Evolutionary conservation across 2,888 invertebrate genomes (phyloP).

Genomic region (Bhutanitis thaidina): DNA sequence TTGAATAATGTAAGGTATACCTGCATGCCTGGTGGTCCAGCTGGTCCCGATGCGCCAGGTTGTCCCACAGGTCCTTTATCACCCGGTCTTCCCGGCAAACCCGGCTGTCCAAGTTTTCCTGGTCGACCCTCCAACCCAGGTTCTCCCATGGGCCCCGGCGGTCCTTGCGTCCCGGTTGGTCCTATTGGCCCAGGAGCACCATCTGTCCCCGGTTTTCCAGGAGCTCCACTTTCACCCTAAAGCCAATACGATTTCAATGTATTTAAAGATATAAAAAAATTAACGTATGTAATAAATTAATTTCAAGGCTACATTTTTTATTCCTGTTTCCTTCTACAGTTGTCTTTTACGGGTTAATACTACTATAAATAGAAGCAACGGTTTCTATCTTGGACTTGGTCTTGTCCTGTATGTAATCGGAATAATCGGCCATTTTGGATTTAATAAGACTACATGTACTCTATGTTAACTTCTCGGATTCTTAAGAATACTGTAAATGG

Average conservation of each 20-base stretch:
- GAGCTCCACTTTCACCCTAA: conserved; percentile 85
- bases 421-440: too few species aligned
- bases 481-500: too few species aligned
- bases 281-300: too few species aligned
- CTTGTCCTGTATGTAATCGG: too few species aligned
- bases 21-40: conserved; percentile 85
- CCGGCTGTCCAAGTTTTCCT: conserved; percentile 86
- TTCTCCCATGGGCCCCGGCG: conserved; percentile 82
- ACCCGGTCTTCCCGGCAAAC: conserved; percentile 85
- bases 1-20: conserved; percentile 48
- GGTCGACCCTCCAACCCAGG: conserved; percentile 80
- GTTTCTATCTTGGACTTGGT: too few species aligned
- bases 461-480: too few species aligned
- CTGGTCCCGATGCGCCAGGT: conserved; percentile 81
- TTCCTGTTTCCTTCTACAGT: too few species aligned
- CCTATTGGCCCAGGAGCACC: conserved; percentile 86
- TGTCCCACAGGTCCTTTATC: conserved; percentile 87
- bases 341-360: too few species aligned
- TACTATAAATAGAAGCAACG: too few species aligned
- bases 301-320: too few species aligned
- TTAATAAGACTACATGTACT: too few species aligned
- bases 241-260: neutral
- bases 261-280: too few species aligned
- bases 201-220: conserved; percentile 86
- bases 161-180: conserved; percentile 83